Evolutionary conservation across 2,113 vertebrate species (phyloP), one percentile per base, ranked within the genome.

Genomic region (Megaceryle torquata): DNA sequence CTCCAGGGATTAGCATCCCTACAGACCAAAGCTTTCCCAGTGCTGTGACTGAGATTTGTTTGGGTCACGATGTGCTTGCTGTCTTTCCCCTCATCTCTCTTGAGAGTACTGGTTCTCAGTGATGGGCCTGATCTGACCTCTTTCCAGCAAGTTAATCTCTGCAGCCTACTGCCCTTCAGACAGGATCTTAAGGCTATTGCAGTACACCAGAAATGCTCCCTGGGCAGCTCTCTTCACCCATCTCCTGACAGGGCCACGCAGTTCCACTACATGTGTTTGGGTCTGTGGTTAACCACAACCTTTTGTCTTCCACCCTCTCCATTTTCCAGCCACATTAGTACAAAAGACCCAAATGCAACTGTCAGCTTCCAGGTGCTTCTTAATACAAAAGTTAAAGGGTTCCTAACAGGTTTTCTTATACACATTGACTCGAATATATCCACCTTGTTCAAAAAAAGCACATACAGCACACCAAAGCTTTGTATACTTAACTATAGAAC

Each of bases 1-100:
- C 93, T 46, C 88, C 77, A 54, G 91, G 90, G 95, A 84, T 69
- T 64, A 57, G 48, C 44, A 80, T 91, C 69, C 80, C 77, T 35
- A 33, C 57, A 82, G 77, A 25, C 53, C 77, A 92, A 81, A 56
- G 44, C 69, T 61, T 65, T 81, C 60, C 33, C 76, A 57, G n/a
- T 3, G 53, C 65, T 26, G 44, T 29, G 20, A 48, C 53, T 59
- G 72, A 0, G 9, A 75, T n/a, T 80, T 51, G 20, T 50, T 65
- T 82, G 83, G 72, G 81, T 75, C 82, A 71, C 53, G 35, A 61
- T 71, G 43, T 75, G 74, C 65, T 76, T 65, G n/a, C 80, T 65
- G n/a, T 50, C 61, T 56, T 33, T 80, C 10, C 25, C 43, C 22
- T 57, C 15, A 37, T 44, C 67, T 80, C 57, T 25, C 70, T 44